Percentiles rank a stretch among this genome's conserved stretches.
Conservation (phyloP, 2,113 vertebrate species). For the Callaeas wilsoni region DNA sequence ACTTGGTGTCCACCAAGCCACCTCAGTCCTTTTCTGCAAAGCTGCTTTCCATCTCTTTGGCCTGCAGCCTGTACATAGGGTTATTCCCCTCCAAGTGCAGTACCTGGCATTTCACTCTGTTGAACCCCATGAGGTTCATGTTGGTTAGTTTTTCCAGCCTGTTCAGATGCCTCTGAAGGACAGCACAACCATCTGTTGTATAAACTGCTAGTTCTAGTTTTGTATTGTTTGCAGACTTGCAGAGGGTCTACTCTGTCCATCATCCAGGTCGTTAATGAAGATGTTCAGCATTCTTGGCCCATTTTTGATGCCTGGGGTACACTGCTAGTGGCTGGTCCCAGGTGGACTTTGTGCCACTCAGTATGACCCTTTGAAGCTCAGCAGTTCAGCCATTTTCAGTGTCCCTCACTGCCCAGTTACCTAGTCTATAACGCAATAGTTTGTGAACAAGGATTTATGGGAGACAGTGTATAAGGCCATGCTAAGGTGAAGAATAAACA, state of each 20-base stretch:
- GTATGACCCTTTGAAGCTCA: background rate
- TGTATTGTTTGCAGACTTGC: background rate
- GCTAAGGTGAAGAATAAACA: background rate
- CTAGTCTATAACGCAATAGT: background rate
- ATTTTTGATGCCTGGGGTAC: rapidly evolving
- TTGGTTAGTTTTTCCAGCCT: background rate
- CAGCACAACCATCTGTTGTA: background rate
- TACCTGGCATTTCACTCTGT: background rate
- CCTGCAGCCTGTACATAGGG: background rate
- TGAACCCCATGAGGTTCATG: background rate
- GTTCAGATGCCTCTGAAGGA: background rate
- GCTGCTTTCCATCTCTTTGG: background rate
- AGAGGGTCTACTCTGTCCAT: background rate
- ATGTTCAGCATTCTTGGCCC: background rate
- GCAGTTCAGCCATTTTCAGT: background rate
- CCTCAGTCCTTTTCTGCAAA: background rate
- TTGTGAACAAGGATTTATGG: background rate
- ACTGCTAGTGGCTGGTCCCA: background rate
- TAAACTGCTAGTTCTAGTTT: background rate
- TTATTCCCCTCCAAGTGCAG: background rate
- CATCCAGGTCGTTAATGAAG: background rate
- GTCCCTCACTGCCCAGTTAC: background rate
- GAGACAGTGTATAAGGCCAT: background rate
- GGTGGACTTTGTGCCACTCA: background rate
- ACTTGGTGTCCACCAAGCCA: background rate